Percentiles rank a stretch among this genome's conserved stretches.
phyloP scores from a whole-genome alignment of 1,140 invertebrate genomes.

The Trachelipus rathkii region DNA sequence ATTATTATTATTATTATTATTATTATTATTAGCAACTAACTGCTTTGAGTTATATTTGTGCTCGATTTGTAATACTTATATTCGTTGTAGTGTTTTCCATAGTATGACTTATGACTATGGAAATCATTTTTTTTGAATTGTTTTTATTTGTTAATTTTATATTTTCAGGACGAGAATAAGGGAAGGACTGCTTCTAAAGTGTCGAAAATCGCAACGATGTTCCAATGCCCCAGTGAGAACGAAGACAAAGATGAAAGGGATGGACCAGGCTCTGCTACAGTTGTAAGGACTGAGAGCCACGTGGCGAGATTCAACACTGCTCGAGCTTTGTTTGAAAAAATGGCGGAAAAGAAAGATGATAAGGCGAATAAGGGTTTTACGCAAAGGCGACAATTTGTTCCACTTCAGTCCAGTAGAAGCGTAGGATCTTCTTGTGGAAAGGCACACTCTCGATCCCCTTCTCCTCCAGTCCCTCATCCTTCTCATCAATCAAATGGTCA shows the following conservation, averaged over 20 bases:
- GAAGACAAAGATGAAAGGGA: slow-evolving; percentile 27
- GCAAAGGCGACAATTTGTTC: not conserved
- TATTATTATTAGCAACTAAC: too few relatives aligned
- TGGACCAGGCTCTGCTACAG: slow-evolving; percentile 55
- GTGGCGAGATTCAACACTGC: slow-evolving; percentile 87
- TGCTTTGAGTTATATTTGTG: too few relatives aligned
- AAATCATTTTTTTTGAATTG: too few relatives aligned
- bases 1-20: too few relatives aligned
- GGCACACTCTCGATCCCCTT: not conserved
- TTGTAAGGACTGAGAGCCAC: slow-evolving; percentile 81
- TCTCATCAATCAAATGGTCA: not conserved
- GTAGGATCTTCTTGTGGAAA: not conserved
- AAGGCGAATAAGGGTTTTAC: not conserved
- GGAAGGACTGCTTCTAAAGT: slow-evolving; percentile 60
- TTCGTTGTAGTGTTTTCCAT: too few relatives aligned
- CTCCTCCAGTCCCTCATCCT: not conserved
- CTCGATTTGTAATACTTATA: too few relatives aligned
- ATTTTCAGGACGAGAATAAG: not conserved
- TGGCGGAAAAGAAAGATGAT: slow-evolving; percentile 66
- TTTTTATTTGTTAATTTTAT: not conserved
- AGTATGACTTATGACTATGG: too few relatives aligned
- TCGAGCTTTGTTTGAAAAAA: slow-evolving; percentile 83
- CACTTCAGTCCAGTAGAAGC: not conserved
- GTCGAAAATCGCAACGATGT: slow-evolving; percentile 83
- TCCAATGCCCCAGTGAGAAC: slow-evolving; percentile 57